A percentile compares a stretch with the other conserved stretches of the same genome.
phyloP scores from a whole-genome alignment of 2,888 invertebrate species.

The Sminthurides aquaticus region DNA sequence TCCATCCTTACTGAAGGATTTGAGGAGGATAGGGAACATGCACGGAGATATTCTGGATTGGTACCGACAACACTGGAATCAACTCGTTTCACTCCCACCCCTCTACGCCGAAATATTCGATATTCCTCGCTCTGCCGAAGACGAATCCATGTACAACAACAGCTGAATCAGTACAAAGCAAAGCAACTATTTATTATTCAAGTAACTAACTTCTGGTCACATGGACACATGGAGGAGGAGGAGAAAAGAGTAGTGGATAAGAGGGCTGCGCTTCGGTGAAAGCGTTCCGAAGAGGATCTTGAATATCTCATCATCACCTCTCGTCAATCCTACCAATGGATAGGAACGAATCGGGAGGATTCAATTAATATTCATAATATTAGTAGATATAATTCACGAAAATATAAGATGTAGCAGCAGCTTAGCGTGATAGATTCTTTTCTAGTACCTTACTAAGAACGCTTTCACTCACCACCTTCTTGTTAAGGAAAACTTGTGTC shows the following conservation, averaged over 20 bases:
- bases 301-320: neutral
- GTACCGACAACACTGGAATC: slow-evolving; percentile 83
- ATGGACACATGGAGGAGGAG: neutral
- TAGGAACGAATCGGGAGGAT: neutral
- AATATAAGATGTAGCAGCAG: too few species aligned
- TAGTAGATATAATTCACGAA: too few species aligned
- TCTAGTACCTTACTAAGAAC: too few species aligned
- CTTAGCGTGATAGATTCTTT: too few species aligned
- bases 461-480: too few species aligned
- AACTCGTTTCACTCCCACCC: slow-evolving; percentile 71
- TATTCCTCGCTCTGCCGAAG: slow-evolving; percentile 78
- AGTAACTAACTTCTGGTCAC: slow-evolving; percentile 5
- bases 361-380: neutral
- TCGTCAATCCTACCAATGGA: neutral
- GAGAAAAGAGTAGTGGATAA: neutral
- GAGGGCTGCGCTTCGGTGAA: neutral
- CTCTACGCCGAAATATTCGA: slow-evolving; percentile 95
- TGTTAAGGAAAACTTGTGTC: too few species aligned
- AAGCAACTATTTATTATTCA: too few species aligned
- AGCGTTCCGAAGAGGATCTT: neutral
- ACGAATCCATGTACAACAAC: slow-evolving; percentile 46
- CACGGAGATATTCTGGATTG: slow-evolving; percentile 79
- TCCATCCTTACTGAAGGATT: slow-evolving; percentile 60
- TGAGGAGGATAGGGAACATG: slow-evolving; percentile 69
- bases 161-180: slow-evolving; percentile 4